phyloP scores from a whole-genome alignment of 2,113 vertebrate species.

The Erythrocebus patas region DNA sequence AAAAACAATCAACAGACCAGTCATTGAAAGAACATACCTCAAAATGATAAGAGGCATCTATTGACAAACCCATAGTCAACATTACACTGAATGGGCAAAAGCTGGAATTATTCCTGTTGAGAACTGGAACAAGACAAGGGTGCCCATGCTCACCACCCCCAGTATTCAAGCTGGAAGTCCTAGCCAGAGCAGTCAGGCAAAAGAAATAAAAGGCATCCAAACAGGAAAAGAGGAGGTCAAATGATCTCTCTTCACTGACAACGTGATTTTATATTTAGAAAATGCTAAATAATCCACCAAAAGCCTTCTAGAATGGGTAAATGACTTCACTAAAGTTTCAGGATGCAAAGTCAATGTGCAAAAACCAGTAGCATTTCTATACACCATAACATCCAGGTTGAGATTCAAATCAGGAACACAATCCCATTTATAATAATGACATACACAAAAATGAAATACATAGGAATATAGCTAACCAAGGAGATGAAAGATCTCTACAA shows the following conservation, averaged over 20 bases:
- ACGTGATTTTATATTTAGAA: neutral
- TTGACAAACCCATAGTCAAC: neutral
- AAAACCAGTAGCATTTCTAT: neutral
- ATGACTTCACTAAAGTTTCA: neutral
- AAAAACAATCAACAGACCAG: neutral
- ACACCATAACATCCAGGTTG: neutral
- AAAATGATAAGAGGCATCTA: neutral
- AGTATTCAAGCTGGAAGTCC: neutral
- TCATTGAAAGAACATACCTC: neutral
- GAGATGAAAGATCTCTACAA: neutral
- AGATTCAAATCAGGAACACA: neutral
- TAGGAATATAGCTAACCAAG: neutral
- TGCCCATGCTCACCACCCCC: neutral
- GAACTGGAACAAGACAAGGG: neutral
- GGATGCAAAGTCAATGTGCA: neutral
- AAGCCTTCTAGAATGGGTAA: neutral
- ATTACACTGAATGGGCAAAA: neutral
- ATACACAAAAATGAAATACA: neutral
- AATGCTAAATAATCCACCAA: neutral
- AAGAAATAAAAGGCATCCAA: neutral
- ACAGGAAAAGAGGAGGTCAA: neutral
- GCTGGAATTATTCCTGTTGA: neutral
- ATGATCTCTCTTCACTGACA: neutral
- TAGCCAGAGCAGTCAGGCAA: neutral
- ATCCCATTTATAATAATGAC: neutral